Conservation (phyloP, 1,140 invertebrate genomes). For the Pristionchus pacificus region DNA sequence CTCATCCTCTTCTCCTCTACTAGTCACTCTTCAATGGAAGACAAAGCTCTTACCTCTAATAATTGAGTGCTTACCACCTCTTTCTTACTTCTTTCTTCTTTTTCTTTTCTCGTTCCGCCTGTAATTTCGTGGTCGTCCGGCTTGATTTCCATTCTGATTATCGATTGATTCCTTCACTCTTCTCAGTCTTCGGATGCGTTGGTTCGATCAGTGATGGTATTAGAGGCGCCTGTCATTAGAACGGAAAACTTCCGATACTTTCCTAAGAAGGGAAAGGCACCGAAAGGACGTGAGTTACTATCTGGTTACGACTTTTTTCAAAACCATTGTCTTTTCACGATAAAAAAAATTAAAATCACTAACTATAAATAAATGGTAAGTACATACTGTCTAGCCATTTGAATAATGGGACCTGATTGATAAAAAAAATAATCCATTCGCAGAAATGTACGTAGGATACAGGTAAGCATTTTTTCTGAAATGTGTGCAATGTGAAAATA, state of each 20-base stretch:
- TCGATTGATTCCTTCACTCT: background rate
- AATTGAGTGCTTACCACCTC: too few species aligned
- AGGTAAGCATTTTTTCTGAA: constrained; percentile 15
- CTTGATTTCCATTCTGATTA: too few species aligned
- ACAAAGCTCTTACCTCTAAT: background rate
- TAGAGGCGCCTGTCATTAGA: constrained; percentile 31
- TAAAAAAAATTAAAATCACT: background rate
- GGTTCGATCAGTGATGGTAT: constrained; percentile 25
- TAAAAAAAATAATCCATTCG: background rate
- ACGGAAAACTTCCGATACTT: constrained; percentile 33
- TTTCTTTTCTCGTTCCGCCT: background rate
- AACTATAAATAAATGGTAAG: background rate
- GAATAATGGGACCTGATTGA: background rate
- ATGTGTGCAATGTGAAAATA: constrained; percentile 19
- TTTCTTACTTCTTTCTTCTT: too few species aligned
- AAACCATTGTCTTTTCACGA: too few species aligned
- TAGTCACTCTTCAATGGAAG: background rate
- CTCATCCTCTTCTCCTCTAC: too few species aligned
- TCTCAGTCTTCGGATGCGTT: background rate
- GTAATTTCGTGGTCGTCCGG: background rate
- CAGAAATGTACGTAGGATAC: background rate
- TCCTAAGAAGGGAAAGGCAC: constrained; percentile 30
- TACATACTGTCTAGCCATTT: background rate
- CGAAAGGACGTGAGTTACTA: constrained; percentile 20
- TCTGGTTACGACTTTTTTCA: too few species aligned